These are phyloP conservation scores for Acanthopleura granulata DNA, from an alignment of 2,888 invertebrate genomes.

Conservation along the genomic window DNA sequence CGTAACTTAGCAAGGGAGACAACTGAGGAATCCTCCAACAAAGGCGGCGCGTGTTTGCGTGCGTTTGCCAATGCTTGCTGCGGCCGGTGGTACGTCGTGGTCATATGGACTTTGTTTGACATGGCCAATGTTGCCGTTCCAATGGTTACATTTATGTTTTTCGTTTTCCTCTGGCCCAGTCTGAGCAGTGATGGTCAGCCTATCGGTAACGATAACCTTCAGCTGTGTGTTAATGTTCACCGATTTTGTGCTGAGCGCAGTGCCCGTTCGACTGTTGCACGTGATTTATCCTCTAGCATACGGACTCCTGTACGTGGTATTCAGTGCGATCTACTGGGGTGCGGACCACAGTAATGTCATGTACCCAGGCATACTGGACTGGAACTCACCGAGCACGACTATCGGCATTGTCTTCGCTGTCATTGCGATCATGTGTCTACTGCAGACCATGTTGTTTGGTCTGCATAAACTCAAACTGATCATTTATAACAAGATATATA, in stretches of 20 bases:
- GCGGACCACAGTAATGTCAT: conserved; percentile 52
- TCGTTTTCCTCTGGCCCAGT: conserved; percentile 49
- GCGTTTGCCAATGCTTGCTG: background rate
- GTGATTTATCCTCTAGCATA: conserved; percentile 49
- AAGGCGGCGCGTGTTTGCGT: background rate
- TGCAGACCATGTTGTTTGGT: conserved; percentile 47
- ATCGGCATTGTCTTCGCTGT: conserved; percentile 38
- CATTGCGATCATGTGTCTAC: conserved; percentile 45
- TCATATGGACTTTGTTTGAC: conserved; percentile 53
- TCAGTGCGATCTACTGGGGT: conserved; percentile 58
- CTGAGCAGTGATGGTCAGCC: conserved; percentile 23
- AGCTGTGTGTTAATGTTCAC: conserved; percentile 58
- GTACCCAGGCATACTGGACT: conserved; percentile 61
- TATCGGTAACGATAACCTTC: conserved; percentile 52
- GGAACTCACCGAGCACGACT: conserved; percentile 52
- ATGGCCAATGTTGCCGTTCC: conserved; percentile 42
- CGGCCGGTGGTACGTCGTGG: conserved; percentile 37
- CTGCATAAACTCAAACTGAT: conserved; percentile 45
- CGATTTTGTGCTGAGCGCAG: conserved; percentile 49
- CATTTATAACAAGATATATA: conserved; percentile 19
- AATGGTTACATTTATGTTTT: conserved; percentile 59
- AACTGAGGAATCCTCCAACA: background rate
- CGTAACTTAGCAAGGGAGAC: background rate
- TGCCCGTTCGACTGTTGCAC: conserved; percentile 58
- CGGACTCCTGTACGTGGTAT: conserved; percentile 52